Evolutionary conservation across 1,140 invertebrate species (phyloP), one percentile per base, ranked within the genome.

Genomic region (Nilaparvata lugens): DNA sequence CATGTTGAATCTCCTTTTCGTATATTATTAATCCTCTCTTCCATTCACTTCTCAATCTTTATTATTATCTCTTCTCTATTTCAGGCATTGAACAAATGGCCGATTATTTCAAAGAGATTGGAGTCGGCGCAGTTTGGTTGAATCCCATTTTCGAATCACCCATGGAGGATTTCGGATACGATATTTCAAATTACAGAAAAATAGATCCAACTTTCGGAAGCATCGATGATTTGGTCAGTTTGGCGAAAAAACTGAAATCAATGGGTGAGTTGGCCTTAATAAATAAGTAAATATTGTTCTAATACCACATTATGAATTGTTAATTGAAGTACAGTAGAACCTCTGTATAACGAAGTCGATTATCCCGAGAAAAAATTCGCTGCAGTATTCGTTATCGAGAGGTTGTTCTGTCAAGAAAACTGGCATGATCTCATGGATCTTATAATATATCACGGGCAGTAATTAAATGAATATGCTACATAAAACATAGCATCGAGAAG

Each of bases 131-230:
- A 0, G 73, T 87, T 21, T 85, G 81, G 78, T 60, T 90, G 1
- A 83, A 80, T 9, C 84, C 86, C 0, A 81, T 90, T 31, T 87
- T 79, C 62, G 75, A 76, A 25, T 85, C 83, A 40, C 83, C 84
- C 0, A 78, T 80, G 75, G 73, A 80, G 7, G 85, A 89, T 67
- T 83, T 80, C 65, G 86, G 85, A 0, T 87, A 80, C 61, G 83
- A 84, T 40, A 76, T 83, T 40, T 73, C 80, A 0, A 79, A 89
- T 67, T 86, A 81, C 65, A 79, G 73, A 21, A 71, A 75, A 2
- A 74, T 89, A 24, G 78, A 84, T 59, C 69, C 73, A 16, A 72
- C 73, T 4, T 86, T 81, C 55, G 87, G 87, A 11, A 82, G 77
- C 0, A 71, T 84, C 66, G 74, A 76, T 2, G 84, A 88, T 62